Base-by-base conservation (phyloP, 2,888 invertebrate genomes). In the Achlya flavicornis region DNA sequence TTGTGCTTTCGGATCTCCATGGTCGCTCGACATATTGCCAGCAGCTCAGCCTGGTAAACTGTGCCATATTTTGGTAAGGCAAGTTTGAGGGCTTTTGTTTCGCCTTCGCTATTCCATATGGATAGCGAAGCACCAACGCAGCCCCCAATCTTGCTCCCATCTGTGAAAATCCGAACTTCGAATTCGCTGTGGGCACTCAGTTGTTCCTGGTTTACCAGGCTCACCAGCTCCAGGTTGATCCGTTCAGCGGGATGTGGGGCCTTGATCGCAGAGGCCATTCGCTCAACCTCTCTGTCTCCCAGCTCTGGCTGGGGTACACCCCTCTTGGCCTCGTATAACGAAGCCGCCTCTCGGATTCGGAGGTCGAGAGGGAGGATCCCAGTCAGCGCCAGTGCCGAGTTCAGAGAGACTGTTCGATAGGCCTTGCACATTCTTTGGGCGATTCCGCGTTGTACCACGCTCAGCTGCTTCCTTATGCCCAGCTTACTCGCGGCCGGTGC, bases 21-120 rank as follows among this genome's bases (percentile, higher is more conserved):
- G 1, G 26, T n/a, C 0, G 61, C 61, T 7, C 16, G n/a, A 10
- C 4, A 7, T 1, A 61, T 14, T 3, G 69, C 72, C n/a, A 48
- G 62, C 0, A 71, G 58, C 57, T 72, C 72, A 0, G 73, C 63
- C 58, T 73, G 73, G 63, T 67, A 75, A 1, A 73, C 71, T 0
- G 71, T 66, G 62, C 71, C 68, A 35, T 10, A 58, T 3, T 10
- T 38, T 10, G 1, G 53, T 16, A 72, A 60, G 0, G 57, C 65
- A 14, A 68, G 63, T 14, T 43, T 71, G 1, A 32, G 14, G 58
- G 63, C 10, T 1, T 0, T 32, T 10, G 19, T 46, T 41, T 73
- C 73, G 10, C 10, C 33, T 0, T 63, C 67, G 4, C 61, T 43
- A 33, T 65, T 41, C 68, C 67, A 72, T 60, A 63, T 64, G 0